Evolutionary conservation across 2,888 invertebrate species (phyloP).

Genomic region (Odontocerum albicorne): DNA sequence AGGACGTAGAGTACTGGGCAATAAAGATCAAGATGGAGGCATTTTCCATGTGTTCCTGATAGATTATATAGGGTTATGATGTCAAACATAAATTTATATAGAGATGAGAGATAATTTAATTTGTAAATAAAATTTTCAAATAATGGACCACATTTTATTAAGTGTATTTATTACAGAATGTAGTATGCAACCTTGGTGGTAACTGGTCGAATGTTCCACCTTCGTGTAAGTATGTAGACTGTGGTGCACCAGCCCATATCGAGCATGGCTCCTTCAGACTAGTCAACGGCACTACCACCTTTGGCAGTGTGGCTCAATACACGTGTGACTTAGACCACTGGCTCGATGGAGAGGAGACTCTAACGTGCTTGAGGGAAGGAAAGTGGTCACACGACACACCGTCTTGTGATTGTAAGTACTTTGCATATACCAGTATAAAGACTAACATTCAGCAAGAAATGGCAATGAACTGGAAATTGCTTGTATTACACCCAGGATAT

Average conservation of each 20-base stretch:
- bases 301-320: conserved; percentile 77
- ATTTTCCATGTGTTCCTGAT: too few relatives aligned
- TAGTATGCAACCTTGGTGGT: conserved; percentile 84
- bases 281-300: conserved; percentile 79
- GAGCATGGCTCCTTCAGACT: conserved; percentile 74
- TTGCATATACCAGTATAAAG: not conserved
- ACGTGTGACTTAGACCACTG: conserved; percentile 82
- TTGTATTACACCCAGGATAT: not conserved
- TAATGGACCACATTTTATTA: too few relatives aligned
- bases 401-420: conserved; percentile 75
- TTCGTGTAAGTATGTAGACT: conserved; percentile 83
- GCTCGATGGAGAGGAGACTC: conserved; percentile 71
- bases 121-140: too few relatives aligned
- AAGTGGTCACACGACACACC: conserved; percentile 87
- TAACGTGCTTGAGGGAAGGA: conserved; percentile 79
- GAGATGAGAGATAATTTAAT: too few relatives aligned
- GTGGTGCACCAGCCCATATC: conserved; percentile 78
- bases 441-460: conserved; percentile 1
- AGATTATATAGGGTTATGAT: too few relatives aligned
- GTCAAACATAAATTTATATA: too few relatives aligned
- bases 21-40: too few relatives aligned
- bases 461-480: conserved; percentile 2
- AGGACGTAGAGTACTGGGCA: too few relatives aligned
- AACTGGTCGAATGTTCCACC: conserved; percentile 81
- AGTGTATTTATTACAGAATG: conserved; percentile 55